Conservation (phyloP, 2,113 vertebrate genomes). For the Mus spicilegus region DNA sequence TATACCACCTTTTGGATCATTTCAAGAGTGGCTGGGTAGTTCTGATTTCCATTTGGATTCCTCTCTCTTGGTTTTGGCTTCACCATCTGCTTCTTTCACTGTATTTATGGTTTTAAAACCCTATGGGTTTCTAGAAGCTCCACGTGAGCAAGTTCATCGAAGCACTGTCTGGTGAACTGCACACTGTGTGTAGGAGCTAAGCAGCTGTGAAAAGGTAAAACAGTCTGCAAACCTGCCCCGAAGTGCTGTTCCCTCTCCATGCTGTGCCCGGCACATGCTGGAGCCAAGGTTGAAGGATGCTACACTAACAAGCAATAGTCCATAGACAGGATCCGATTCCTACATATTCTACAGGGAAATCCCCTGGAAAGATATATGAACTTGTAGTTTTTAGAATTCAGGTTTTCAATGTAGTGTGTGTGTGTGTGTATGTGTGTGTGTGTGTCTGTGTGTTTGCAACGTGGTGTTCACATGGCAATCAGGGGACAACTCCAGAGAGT, state of each 20-base stretch:
- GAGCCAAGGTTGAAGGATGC: background rate
- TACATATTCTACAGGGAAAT: background rate
- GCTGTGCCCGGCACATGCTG: no score
- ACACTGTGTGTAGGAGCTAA: no score
- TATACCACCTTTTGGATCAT: background rate
- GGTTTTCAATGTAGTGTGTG: no score
- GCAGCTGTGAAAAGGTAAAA: background rate
- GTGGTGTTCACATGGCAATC: no score
- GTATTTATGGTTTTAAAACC: no score
- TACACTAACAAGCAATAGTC: no score
- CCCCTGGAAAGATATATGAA: background rate
- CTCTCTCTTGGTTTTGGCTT: background rate
- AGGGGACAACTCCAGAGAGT: background rate
- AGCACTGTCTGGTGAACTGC: background rate
- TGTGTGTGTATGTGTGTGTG: background rate
- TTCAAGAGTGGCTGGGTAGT: background rate
- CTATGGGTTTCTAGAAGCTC: background rate
- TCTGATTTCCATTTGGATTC: background rate
- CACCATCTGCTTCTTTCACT: background rate
- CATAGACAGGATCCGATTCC: background rate
- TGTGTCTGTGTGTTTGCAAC: background rate
- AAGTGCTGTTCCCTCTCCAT: background rate
- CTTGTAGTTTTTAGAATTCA: background rate
- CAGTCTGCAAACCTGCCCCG: background rate
- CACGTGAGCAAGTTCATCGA: no score